Evolutionary conservation across 2,113 vertebrate genomes (phyloP), one percentile per base, ranked within the genome.

Genomic region (Phaethornis superciliosus): DNA sequence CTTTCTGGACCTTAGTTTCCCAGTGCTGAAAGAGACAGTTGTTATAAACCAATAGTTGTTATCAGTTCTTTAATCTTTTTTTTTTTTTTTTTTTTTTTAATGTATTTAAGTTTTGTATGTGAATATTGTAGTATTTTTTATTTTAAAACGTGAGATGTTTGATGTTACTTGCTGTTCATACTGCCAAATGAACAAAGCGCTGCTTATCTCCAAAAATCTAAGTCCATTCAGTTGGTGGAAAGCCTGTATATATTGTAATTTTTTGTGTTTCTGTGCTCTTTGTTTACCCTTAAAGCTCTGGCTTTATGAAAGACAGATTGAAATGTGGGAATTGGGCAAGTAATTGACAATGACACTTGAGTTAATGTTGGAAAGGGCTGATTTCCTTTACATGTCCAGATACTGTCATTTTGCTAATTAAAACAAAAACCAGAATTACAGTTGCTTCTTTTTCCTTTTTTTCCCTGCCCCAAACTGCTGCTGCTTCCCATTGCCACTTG

Each of bases 41-140:
- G 82, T 81, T 89, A 93, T 85, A 71, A 78, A 71, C 64, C 76
- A 68, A 16, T 30, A 85, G 80, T 65, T 96, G 32, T 70, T 77
- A 88, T 55, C 83, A 87, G 63, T 77, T 55, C 83, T 85, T 88
- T 96, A 47, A 64, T 54, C 89, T 80, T 62, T 37, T 37, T 91
- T 80, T 62, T 23, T 56, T 91, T 80, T 62, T 37, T 91, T 80
- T 62, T 37, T 37, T 91, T 80, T 62, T 23, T 56, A 79, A 87
- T 19, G 4, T 95, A 96, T 96, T 94, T 96, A 96, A 96, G 89
- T 94, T 95, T 94, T 94, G 44, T 91, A 72, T 88, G 95, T 96
- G 89, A 93, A 96, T 96, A 95, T 72, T 96, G 92, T 91, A 68
- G 92, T 86, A 70, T 92, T 89, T 93, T 95, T 96, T 91, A 91